Evolutionary conservation across 1,140 invertebrate genomes (phyloP).

Genomic region (Tetragnatha versicolor): DNA sequence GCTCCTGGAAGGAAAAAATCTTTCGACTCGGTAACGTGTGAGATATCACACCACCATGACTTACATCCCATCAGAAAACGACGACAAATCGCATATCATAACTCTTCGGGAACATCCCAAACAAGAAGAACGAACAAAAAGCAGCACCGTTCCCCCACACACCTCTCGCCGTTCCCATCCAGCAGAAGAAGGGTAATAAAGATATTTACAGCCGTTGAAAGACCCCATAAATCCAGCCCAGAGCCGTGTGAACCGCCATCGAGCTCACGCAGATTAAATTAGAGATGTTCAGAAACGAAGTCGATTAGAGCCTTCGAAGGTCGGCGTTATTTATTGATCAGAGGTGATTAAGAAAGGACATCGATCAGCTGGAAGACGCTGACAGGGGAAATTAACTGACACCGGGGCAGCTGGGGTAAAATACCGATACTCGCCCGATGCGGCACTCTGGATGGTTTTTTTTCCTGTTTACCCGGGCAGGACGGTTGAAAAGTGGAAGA

Average conservation of each 20-base stretch:
- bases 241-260: neutral
- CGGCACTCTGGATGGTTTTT: neutral
- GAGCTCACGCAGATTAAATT: slow-evolving; percentile 17
- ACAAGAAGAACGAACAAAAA: too few species aligned
- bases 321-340: slow-evolving; percentile 40
- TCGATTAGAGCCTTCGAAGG: neutral
- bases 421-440: slow-evolving; percentile 17
- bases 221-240: neutral
- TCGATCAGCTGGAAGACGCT: slow-evolving; percentile 4
- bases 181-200: too few species aligned
- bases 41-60: too few species aligned
- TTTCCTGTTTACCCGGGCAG: neutral
- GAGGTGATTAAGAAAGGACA: slow-evolving; percentile 27
- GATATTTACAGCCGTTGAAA: too few species aligned
- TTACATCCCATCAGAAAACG: too few species aligned
- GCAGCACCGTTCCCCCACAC: too few species aligned
- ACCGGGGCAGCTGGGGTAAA: slow-evolving; percentile 27
- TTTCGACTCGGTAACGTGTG: too few species aligned
- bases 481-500: too few species aligned
- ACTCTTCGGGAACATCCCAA: too few species aligned
- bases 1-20: too few species aligned
- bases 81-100: too few species aligned
- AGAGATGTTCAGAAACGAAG: neutral
- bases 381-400: slow-evolving; percentile 42
- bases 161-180: too few species aligned